Base-by-base conservation (phyloP, 2,113 vertebrate genomes). In the rat (Rattus norvegicus) region DNA sequence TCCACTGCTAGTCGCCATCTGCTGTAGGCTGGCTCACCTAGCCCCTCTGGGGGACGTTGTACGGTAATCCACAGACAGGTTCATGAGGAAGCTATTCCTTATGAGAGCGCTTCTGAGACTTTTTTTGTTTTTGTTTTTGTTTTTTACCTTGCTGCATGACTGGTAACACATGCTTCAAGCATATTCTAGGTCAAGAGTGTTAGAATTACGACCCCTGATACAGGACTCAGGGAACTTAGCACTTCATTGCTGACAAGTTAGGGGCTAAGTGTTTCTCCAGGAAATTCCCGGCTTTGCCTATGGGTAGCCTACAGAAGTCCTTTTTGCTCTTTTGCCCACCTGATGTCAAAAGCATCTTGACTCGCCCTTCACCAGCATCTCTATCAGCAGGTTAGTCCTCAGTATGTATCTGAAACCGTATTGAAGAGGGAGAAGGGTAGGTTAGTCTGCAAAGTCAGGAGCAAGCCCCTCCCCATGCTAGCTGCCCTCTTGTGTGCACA, bases 11-110 rank as follows among this genome's bases (percentile, higher is more conserved):
- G 72, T 54, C 49, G n/a, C n/a, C 1, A 0, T 39, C 39, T 69
- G 39, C 79, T 24, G 54, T 6, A 76, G 61, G 9, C 20, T 11
- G 49, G 79, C 81, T 93, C 67, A n/a, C 52, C n/a, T 61, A 13
- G 47, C 43, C 94, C 67, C 77, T 43, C 72, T 88, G 28, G 67
- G 73, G 70, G 22, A 9, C 43, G 0, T 54, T 7, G n/a, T 17
- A 12, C 30, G 76, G 52, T 92, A 81, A 95, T 97, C 72, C 67
- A 94, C 43, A 92, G 94, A 47, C 65, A 86, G 65, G 7, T 85
- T 95, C 70, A 49, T 1, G 11, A 49, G 54, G 69, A 95, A 95
- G 94, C 56, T 90, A 77, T 65, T 80, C 65, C 85, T 88, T 56
- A 11, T 10, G 54, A 90, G 69, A 19, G 2, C 77, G 39, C 90